Percentiles rank a stretch among this genome's conserved stretches.
phyloP scores from a whole-genome alignment of 2,888 invertebrate genomes.

The Tridacna gigas region DNA sequence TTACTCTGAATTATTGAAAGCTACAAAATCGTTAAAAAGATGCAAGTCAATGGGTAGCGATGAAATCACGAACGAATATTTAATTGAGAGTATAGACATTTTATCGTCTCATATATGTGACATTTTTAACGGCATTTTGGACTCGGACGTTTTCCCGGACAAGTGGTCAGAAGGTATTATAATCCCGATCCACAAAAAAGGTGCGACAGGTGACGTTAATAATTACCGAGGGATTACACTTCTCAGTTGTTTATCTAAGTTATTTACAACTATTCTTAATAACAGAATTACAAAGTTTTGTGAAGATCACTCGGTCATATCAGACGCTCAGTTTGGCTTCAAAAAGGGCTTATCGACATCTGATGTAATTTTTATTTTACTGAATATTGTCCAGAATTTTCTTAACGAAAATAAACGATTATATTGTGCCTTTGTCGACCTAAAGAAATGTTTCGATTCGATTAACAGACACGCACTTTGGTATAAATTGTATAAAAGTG shows the following conservation, averaged over 20 bases:
- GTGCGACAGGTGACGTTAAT: slow-evolving; percentile 2
- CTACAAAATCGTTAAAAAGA: not conserved
- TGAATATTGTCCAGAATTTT: not conserved
- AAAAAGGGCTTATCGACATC: slow-evolving; percentile 27
- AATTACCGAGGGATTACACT: slow-evolving; percentile 38
- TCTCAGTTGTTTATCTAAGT: slow-evolving; percentile 30
- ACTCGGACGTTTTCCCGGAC: slow-evolving; percentile 33
- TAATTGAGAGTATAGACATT: slow-evolving; percentile 26
- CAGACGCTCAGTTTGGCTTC: slow-evolving; percentile 38
- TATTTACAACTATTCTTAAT: slow-evolving; percentile 43
- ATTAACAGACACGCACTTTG: slow-evolving; percentile 27
- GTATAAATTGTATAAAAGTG: slow-evolving; percentile 27
- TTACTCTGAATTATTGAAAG: not conserved
- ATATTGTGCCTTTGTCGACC: slow-evolving; percentile 32
- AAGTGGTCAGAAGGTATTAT: slow-evolving; percentile 38
- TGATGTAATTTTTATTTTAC: slow-evolving; percentile 28
- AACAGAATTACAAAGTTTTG: slow-evolving; percentile 20
- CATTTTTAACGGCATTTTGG: slow-evolving; percentile 26
- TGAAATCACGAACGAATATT: slow-evolving; percentile 24
- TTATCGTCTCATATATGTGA: slow-evolving; percentile 18
- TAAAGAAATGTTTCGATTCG: slow-evolving; percentile 33
- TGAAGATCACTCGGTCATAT: slow-evolving; percentile 22
- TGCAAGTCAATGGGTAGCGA: slow-evolving; percentile 16
- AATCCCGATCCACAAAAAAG: slow-evolving; percentile 32
- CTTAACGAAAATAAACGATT: slow-evolving; percentile 17